Evolutionary conservation across 2,888 invertebrate species (phyloP), one percentile per base, ranked within the genome.

Genomic region (Schizaphis graminum): DNA sequence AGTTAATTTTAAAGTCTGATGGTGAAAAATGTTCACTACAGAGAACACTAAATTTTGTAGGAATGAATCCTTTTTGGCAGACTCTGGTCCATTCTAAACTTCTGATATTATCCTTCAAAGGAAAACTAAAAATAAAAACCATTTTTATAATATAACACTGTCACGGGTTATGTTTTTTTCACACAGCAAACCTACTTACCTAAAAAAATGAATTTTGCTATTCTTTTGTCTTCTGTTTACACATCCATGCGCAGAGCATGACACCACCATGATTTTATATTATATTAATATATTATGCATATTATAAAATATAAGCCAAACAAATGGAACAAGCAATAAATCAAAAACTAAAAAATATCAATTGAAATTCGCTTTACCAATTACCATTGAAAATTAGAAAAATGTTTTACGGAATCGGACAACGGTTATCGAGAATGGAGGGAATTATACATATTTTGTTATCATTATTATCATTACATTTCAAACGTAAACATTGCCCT

Each of bases 101-200:
- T 84, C 77, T 84, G 35, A 84, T 84, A 84, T 7, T 84, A 41
- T 84, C 21, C 35, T 84, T 41, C 77, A 84, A 84, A 84, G 77
- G 41, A 84, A 84, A 84, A 84, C 35, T 84, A 84, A 84, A 77
- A 35, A 77, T 35, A 77, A 35, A 77, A 77, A 77, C 77, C 77
- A 35, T 77, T 77, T 77, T 21, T 77, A 77, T 77, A 35, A 35
- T 21, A 77, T 35, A 77, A 24, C 26, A 77, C 77, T 77, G 77
- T 35, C 35, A 77, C 11, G 35, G 77, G 35, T 77, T 77, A 21
- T 35, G 28, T 61, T 61, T 61, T 61, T 61, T 61, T 61, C 11
- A 61, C 57, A 57, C 57, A 10, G 28, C 10, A 28, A 28, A 28
- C 77, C 5, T 35, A 77, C 8, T 77, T 35, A 77, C 77, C 77